Percentiles rank a stretch among this genome's conserved stretches.
phyloP scores from a whole-genome alignment of 2,888 invertebrate species.

The Imbricaverruca yamaguchii region DNA sequence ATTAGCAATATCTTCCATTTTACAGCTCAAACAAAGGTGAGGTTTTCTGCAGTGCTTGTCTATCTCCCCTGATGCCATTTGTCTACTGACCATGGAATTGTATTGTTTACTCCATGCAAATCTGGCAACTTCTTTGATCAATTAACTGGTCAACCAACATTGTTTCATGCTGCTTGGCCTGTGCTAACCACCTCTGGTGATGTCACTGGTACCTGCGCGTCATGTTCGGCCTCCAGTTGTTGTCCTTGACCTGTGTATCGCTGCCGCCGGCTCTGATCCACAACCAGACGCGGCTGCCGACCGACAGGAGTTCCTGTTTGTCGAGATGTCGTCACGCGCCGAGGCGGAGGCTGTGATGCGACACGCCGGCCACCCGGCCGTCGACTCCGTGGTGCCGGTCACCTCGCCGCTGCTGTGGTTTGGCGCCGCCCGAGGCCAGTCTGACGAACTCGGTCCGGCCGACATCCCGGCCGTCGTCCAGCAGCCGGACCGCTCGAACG shows the following conservation, averaged over 20 bases:
- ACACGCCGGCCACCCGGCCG: conserved; percentile 6
- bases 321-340: conserved; percentile 4
- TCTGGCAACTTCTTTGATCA: too few species aligned
- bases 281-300: too few species aligned
- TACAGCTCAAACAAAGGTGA: background rate
- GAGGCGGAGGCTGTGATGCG: conserved; percentile 7
- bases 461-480: background rate
- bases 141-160: too few species aligned
- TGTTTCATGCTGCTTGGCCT: too few species aligned
- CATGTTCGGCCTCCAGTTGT: too few species aligned
- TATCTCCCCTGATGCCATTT: too few species aligned
- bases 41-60: too few species aligned
- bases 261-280: too few species aligned
- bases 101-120: background rate
- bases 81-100: background rate
- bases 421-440: background rate
- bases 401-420: background rate
- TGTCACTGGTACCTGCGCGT: too few species aligned
- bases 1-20: background rate
- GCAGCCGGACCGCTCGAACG: background rate
- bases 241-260: too few species aligned
- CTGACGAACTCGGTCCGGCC: background rate
- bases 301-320: background rate
- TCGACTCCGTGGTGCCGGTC: background rate
- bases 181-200: too few species aligned